These are phyloP conservation scores for Conopomorpha cramerella DNA, from an alignment of 1,140 invertebrate genomes.

Conservation along the genomic window DNA sequence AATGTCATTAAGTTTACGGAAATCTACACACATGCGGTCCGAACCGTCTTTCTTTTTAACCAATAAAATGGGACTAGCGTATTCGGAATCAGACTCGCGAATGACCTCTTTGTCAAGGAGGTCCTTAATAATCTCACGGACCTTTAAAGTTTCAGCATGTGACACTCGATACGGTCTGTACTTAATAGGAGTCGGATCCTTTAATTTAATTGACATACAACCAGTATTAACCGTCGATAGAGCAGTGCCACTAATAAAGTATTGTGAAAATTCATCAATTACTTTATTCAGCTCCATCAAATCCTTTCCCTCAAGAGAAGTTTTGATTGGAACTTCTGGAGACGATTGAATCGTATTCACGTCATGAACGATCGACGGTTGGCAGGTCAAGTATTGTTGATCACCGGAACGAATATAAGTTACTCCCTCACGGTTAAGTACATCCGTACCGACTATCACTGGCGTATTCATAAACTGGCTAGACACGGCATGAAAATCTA, in stretches of 20 bases:
- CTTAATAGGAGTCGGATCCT: not conserved
- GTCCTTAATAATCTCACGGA: not conserved
- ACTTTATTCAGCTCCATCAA: not conserved
- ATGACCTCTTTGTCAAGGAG: constrained; percentile 1
- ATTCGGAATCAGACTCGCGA: constrained; percentile 6
- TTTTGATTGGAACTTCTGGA: not conserved
- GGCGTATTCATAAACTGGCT: constrained; percentile 1
- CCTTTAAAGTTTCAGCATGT: not conserved
- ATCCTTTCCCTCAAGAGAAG: not conserved
- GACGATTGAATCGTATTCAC: not conserved
- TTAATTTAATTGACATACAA: not conserved
- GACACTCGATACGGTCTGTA: not conserved
- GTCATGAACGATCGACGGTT: not conserved
- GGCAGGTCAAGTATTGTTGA: not conserved
- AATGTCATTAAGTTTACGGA: constrained; percentile 17
- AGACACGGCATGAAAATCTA: constrained; percentile 3
- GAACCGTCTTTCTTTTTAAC: constrained; percentile 11
- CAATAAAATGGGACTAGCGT: constrained; percentile 10
- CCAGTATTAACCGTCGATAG: constrained; percentile 1
- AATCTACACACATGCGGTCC: constrained; percentile 22
- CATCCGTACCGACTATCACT: constrained; percentile 5
- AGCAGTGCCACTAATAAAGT: not conserved
- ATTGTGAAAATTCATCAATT: not conserved
- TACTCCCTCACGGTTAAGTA: constrained; percentile 1
- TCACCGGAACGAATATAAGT: constrained; percentile 1